Base-by-base conservation (phyloP, 2,888 invertebrate genomes). In the Euzophera pinguis region DNA sequence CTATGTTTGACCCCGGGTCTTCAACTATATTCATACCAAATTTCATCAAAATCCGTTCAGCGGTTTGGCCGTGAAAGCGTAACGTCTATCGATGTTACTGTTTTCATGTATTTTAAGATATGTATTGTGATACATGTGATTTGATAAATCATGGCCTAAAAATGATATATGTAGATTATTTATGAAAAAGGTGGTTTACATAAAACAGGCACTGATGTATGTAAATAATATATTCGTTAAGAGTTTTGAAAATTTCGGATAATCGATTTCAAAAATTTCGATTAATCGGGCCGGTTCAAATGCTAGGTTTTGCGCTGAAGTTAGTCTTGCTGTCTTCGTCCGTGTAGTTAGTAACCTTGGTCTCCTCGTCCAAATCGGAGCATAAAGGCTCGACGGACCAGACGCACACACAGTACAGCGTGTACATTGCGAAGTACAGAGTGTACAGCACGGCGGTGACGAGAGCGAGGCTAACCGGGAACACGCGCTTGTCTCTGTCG, bases 341-440 rank as follows among this genome's bases (percentile, higher is more conserved):
- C 3, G 22, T 22, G 1, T 81, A 73, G 42, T 71, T 62, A 29
- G 68, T 71, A 17, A 73, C 59, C 22, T 59, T 65, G 32, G 67
- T 38, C 10, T 62, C 61, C 12, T 37, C 43, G 59, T 68, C 69
- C 3, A 51, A 47, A 1, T 73, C 71, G 1, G 57, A 8, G 56
- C 73, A 68, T 1, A 85, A 69, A 8, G 89, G 88, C 61, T 83
- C 83, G 0, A 83, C 62, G 43, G 84, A 61, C 89, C 89, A 89
- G 51, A 78, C 59, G 0, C 77, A 69, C 0, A 72, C 53, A 5
- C 73, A 65, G 67, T 82, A 65, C 9, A 67, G 16, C 0, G 65
- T 65, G 64, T 65, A 75, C 35, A 83, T 65, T 0, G 52, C 60
- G 59, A 63, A 73, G 76, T 84, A 84, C 6, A 73, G 27, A 0